A percentile compares a stretch with the other conserved stretches of the same genome.
Evolutionary conservation across 92 coral and sea anemone genomes (phyloP).

Genomic region (Epizoanthus rinbou): DNA sequence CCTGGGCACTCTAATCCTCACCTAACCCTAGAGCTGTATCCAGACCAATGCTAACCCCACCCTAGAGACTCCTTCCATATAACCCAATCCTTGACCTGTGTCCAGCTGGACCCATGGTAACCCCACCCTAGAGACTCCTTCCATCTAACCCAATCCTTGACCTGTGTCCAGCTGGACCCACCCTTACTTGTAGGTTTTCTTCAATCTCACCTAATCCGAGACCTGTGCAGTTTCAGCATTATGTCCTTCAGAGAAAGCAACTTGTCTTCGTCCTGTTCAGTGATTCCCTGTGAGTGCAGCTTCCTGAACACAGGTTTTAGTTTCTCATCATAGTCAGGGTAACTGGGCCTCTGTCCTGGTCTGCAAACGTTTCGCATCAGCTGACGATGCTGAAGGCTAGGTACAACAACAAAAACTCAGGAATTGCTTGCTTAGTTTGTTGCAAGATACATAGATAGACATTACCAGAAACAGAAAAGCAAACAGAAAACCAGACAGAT

Average conservation of each 20-base stretch:
- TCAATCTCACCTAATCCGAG: conserved; percentile 70
- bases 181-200: not conserved
- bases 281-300: conserved; percentile 92
- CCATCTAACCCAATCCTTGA: not conserved
- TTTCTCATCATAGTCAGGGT: conserved; percentile 76
- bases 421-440: not conserved
- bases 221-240: conserved; percentile 82
- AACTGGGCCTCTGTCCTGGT: conserved; percentile 85
- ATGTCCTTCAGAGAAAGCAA: conserved; percentile 75
- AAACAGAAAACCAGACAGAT: not conserved
- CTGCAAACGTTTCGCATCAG: conserved; percentile 83
- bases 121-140: not conserved
- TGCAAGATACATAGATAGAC: not conserved
- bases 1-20: too few relatives aligned
- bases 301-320: conserved; percentile 87
- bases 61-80: not conserved
- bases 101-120: too few relatives aligned
- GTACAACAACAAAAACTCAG: too few relatives aligned
- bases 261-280: conserved; percentile 94
- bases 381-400: conserved; percentile 95
- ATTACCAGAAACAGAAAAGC: not conserved
- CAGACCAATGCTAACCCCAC: not conserved
- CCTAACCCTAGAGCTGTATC: too few relatives aligned
- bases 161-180: not conserved
- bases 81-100: too few relatives aligned